phyloP scores from a whole-genome alignment of 2,113 vertebrate species.

The Eulemur macaco region DNA sequence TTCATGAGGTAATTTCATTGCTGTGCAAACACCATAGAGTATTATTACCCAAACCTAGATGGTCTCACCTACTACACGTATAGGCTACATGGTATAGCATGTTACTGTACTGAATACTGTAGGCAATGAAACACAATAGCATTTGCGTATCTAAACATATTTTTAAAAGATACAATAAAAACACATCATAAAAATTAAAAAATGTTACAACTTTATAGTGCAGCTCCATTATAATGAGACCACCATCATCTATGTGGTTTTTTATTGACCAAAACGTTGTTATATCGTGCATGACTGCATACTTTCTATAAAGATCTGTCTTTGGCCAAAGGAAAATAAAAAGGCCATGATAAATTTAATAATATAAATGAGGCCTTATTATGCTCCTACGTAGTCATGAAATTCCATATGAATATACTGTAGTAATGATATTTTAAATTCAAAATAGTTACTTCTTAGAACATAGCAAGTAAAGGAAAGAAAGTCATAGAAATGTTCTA shows the following conservation, averaged over 20 bases:
- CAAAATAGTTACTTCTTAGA: background rate
- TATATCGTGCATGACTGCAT: background rate
- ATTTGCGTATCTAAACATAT: background rate
- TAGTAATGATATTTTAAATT: background rate
- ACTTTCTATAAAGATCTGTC: background rate
- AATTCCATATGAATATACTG: background rate
- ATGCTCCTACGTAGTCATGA: background rate
- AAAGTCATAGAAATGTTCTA: background rate
- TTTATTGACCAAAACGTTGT: background rate
- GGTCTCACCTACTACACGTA: background rate
- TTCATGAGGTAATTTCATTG: background rate
- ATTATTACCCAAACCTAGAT: background rate
- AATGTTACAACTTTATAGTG: background rate
- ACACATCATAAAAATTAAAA: background rate
- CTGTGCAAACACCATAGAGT: background rate
- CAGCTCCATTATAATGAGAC: background rate
- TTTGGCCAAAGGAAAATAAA: background rate
- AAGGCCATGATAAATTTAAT: background rate
- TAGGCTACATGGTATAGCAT: background rate
- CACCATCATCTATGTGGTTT: background rate
- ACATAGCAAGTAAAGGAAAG: background rate
- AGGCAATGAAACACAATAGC: background rate
- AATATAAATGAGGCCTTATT: background rate
- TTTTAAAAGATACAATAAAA: background rate
- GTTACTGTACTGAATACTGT: background rate